Base-by-base conservation (phyloP, 2,797 vertebrate genomes). In the Anableps anableps region DNA sequence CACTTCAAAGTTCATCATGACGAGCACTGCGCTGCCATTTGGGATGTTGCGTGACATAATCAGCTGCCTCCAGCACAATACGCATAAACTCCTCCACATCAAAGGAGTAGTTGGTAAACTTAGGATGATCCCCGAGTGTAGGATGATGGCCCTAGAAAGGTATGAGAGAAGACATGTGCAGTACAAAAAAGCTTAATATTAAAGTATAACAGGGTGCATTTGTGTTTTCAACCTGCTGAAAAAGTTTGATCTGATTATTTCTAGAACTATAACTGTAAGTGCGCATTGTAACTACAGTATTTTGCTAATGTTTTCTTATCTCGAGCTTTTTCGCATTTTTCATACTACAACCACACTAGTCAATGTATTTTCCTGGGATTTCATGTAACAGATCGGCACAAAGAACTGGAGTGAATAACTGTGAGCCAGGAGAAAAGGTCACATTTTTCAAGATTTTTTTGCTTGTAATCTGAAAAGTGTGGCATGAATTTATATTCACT, bases 81-180 rank as follows among this genome's bases (percentile, higher is more conserved):
- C 94, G 95, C 96, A 99, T 96, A 88, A 99, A 99, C 95, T 99
- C 98, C 85, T 94, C 95, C 70, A 97, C 96, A 51, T 99, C 96
- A 23, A 99, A 99, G 85, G 97, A 96, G 89, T 99, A 99, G 95
- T 99, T 99, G 62, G 98, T 99, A 86, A 99, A 99, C 94, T 99
- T 99, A 0, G 98, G 98, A 83, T 99, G 99, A 68, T 98, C 97
- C 83, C 98, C 97, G 14, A 99, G 96, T 1, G 97, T 98, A 50
- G 98, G 98, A 90, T 99, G 98, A 93, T 99, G 98, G 86, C 98
- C 98, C 99, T 99, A 93, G 29, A 53, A 85, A 90, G 89, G 78
- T 1, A 72, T 38, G 10, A 77, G 9, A 88, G 53, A 77, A 43
- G 58, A 71, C 19, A 29, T 14, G 19, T 3, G n/a, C 26, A 31